Percentiles rank a stretch among this genome's conserved stretches.
Evolutionary conservation across 2,113 vertebrate genomes (phyloP).

Genomic region (Athene cunicularia): DNA sequence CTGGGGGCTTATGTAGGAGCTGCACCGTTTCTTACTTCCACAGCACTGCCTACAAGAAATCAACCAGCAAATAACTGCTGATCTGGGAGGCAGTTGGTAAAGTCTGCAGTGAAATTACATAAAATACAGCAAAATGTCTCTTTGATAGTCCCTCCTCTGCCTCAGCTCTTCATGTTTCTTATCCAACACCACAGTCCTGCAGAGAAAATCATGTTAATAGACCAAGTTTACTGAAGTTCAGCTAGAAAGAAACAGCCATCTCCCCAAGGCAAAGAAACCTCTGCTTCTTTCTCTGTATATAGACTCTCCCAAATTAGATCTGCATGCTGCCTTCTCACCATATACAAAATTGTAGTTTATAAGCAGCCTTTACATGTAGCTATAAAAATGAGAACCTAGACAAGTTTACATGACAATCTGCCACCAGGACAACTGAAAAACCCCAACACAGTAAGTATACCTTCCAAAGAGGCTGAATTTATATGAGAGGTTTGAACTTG

Average conservation of each 20-base stretch:
- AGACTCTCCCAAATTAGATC: neutral
- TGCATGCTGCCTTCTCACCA: slow-evolving; percentile 2
- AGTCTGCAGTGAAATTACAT: slow-evolving; percentile 20
- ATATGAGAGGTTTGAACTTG: neutral
- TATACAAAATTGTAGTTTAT: neutral
- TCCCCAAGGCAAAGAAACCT: slow-evolving; percentile 25
- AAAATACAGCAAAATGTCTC: slow-evolving; percentile 28
- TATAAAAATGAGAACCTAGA: slow-evolving; percentile 39
- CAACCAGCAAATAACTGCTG: neutral
- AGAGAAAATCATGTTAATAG: slow-evolving; percentile 50
- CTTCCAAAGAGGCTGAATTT: neutral
- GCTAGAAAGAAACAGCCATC: neutral
- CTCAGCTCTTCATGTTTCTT: slow-evolving; percentile 38
- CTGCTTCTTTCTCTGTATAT: slow-evolving; percentile 4
- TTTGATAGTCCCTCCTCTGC: slow-evolving; percentile 47
- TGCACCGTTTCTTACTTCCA: neutral
- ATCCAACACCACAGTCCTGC: slow-evolving; percentile 45
- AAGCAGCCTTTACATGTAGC: slow-evolving; percentile 28
- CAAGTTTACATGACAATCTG: slow-evolving; percentile 45
- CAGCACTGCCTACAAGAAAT: slow-evolving; percentile 25
- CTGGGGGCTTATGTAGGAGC: neutral
- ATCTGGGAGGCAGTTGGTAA: slow-evolving; percentile 26
- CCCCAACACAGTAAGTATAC: neutral
- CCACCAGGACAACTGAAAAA: slow-evolving; percentile 6
- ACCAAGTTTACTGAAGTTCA: slow-evolving; percentile 36